Evolutionary conservation across 2,113 vertebrate genomes (phyloP), one percentile per base, ranked within the genome.

Genomic region (Galemys pyrenaicus): DNA sequence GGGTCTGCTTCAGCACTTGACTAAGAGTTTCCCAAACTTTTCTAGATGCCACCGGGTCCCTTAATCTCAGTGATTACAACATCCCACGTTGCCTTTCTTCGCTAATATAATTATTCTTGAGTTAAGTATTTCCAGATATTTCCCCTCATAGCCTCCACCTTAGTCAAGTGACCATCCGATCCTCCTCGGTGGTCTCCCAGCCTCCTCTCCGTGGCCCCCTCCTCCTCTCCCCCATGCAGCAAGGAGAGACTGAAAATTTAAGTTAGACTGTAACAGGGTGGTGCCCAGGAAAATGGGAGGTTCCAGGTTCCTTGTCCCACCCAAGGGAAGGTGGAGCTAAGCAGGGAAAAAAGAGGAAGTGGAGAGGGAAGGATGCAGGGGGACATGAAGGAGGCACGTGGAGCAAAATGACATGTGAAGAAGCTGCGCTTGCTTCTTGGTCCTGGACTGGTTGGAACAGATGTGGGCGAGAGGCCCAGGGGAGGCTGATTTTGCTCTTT

Each of bases 201-300:
- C 81, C 54, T 22, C 77, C 9, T 5, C 44, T 9, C 44, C 9
- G 44, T 9, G 15, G 46, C 44, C 35, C 37, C 46, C 44, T 44
- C 44, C 44, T 44, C 44, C 0, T 20, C 12, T 6, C 12, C 22
- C 22, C 5, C 2, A 0, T 0, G 28, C 6, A 79, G 24, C 35
- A 4, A 10, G 26, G 35, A 35, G 24, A 87, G 60, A 51, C 75
- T 46, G 75, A 62, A 44, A 81, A 62, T 39, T 30, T 24, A 86
- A 75, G 46, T 54, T n/a, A n/a, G n/a, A n/a, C n/a, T n/a, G n/a
- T n/a, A n/a, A n/a, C n/a, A n/a, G n/a, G n/a, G n/a, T n/a, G n/a
- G n/a, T n/a, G n/a, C n/a, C n/a, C n/a, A n/a, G n/a, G n/a, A n/a
- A n/a, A n/a, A n/a, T n/a, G n/a, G n/a, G n/a, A n/a, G n/a, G n/a